A percentile compares a stretch with the other conserved stretches of the same genome.
phyloP scores from a whole-genome alignment of 2,888 invertebrate genomes.

The Schizaphis graminum region DNA sequence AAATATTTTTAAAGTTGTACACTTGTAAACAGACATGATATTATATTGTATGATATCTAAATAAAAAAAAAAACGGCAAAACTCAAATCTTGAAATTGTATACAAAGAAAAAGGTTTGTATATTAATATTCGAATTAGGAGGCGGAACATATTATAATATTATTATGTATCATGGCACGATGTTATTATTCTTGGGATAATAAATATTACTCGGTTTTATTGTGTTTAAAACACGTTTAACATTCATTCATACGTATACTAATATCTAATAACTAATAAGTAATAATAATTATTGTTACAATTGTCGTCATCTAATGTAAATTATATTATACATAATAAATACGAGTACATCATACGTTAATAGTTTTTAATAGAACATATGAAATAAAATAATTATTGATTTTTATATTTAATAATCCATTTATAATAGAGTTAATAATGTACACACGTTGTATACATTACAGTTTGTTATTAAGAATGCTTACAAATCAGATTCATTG shows the following conservation, averaged over 20 bases:
- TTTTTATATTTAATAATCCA: slow-evolving; percentile 15
- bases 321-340: neutral
- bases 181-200: neutral
- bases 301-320: neutral
- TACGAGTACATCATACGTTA: neutral
- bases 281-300: neutral
- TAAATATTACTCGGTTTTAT: slow-evolving; percentile 8
- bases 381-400: slow-evolving; percentile 22
- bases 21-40: neutral
- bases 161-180: neutral
- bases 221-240: neutral
- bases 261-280: neutral
- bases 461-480: neutral
- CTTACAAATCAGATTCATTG: slow-evolving; percentile 37
- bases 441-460: neutral
- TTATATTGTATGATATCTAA: neutral
- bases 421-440: neutral
- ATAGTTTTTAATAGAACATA: slow-evolving; percentile 12
- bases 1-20: neutral
- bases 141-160: neutral
- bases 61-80: neutral
- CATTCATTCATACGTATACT: neutral
- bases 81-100: neutral
- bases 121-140: neutral
- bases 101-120: neutral